A percentile compares a stretch with the other conserved stretches of the same genome.
Evolutionary conservation across 30 jellyfish, hydroid and myxozoan species (phyloP).

Genomic region (Phacellophora camtschatica): DNA sequence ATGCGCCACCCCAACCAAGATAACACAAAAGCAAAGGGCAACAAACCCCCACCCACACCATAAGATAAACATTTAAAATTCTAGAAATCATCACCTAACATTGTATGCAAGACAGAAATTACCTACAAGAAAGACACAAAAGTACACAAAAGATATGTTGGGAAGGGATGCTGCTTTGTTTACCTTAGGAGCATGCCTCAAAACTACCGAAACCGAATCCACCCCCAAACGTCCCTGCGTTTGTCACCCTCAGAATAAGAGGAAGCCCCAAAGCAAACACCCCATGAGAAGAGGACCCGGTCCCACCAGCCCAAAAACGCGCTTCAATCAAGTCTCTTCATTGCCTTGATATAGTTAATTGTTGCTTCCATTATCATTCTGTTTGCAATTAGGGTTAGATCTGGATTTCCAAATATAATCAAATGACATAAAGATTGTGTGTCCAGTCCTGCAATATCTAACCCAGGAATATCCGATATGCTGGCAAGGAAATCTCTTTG

Average conservation of each 20-base stretch:
- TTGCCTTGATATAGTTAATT: constrained; percentile 26
- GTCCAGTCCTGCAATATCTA: constrained; percentile 48
- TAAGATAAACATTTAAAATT: not conserved
- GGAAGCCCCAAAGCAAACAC: no score
- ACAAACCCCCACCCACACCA: not conserved
- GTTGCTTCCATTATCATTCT: constrained; percentile 58
- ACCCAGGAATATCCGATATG: constrained; percentile 40
- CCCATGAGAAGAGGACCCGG: no score
- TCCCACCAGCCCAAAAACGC: no score
- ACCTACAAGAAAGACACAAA: not conserved
- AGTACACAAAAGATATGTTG: not conserved
- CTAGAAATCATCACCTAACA: not conserved
- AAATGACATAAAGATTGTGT: constrained; percentile 45
- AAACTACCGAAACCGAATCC: no score
- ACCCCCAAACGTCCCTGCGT: no score
- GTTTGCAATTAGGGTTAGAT: constrained; percentile 51
- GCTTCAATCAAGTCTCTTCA: constrained; percentile 31
- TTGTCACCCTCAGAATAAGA: no score
- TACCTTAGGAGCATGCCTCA: not conserved
- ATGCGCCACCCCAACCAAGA: not conserved
- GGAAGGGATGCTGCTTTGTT: constrained; percentile 32
- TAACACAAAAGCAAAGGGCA: not conserved
- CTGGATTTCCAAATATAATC: constrained; percentile 35
- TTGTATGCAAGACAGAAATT: constrained; percentile 6
- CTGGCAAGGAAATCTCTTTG: constrained; percentile 52